Conservation (phyloP, 2,888 invertebrate genomes). For the Melipona beecheii region DNA sequence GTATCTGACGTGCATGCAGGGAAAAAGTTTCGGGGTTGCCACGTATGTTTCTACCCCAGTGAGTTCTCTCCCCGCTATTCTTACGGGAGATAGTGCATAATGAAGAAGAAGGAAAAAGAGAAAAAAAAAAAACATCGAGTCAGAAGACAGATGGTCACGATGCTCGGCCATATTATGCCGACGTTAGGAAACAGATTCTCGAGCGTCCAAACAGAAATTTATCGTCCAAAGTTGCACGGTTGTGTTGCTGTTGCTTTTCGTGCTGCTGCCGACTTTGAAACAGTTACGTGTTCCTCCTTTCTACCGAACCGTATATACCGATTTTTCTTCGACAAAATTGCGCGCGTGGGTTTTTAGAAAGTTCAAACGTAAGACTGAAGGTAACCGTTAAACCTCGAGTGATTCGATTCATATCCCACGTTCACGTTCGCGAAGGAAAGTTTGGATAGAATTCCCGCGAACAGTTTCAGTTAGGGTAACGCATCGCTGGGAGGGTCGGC, state of each 20-base stretch:
- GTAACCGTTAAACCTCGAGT: constrained; percentile 9
- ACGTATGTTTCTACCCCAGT: constrained; percentile 58
- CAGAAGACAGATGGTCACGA: constrained; percentile 67
- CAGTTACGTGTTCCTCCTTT: background rate
- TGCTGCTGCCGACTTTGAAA: background rate
- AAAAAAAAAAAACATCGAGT: constrained; percentile 50
- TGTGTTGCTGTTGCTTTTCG: background rate
- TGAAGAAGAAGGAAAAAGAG: constrained; percentile 54
- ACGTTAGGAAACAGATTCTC: constrained; percentile 59
- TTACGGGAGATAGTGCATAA: constrained; percentile 57
- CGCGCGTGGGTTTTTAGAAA: no score
- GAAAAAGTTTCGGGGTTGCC: constrained; percentile 68
- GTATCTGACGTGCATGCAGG: constrained; percentile 64
- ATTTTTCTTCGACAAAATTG: background rate
- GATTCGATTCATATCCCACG: constrained; percentile 1
- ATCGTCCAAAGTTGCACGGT: constrained; percentile 15
- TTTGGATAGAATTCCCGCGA: constrained; percentile 60
- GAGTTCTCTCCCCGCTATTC: constrained; percentile 56
- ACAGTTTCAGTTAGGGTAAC: constrained; percentile 54
- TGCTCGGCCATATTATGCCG: constrained; percentile 41
- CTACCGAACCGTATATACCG: background rate
- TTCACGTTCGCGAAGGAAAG: background rate
- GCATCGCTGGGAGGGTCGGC: constrained; percentile 38
- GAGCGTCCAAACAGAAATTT: constrained; percentile 32
- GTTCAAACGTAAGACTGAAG: background rate